Base-by-base conservation (phyloP, 2,113 vertebrate species). In the Bujurquina vittata region DNA sequence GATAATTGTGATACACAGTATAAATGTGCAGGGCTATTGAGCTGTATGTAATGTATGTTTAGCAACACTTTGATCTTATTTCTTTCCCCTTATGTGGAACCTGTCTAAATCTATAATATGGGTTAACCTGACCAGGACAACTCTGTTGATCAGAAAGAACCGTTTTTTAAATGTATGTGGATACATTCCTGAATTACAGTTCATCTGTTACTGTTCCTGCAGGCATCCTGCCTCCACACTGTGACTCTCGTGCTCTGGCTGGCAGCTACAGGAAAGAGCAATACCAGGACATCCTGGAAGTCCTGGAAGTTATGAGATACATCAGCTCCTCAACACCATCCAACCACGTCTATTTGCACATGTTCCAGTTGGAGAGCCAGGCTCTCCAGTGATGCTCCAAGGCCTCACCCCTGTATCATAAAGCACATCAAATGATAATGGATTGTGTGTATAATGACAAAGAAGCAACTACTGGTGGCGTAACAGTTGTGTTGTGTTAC, bases 151-250 rank as follows among this genome's bases (percentile, higher is more conserved):
- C 43, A 46, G 14, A 46, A 10, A 46, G 43, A 46, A 46, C 2
- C 33, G 0, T 5, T 35, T 35, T 35, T 46, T 40, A 23, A 65
- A 23, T 1, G 35, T 65, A 35, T 65, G 23, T 17, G 37, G 43
- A 22, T 43, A 65, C 35, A 65, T 15, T 65, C 15, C 62, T 43
- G 22, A 23, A 65, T 40, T 46, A 23, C 37, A 46, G 11, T 0
- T 46, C 56, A 43, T 59, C 60, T 79, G 43, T 69, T 20, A n/a
- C n/a, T n/a, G n/a, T n/a, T n/a, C 9, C 82, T 82, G 12, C 79
- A 99, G 98, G 98, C 37, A 97, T 99, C 89, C 91, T 99, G 62
- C 98, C 98, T 54, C 97, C 97, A 10, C 97, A 99, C 91, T 96
- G 96, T 1, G 97, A 99, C 69, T 98, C 97, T 75, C 98, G 99